These are phyloP conservation scores for Labeo calbasu DNA, from an alignment of 2,797 vertebrate species.

Conservation along the genomic window DNA sequence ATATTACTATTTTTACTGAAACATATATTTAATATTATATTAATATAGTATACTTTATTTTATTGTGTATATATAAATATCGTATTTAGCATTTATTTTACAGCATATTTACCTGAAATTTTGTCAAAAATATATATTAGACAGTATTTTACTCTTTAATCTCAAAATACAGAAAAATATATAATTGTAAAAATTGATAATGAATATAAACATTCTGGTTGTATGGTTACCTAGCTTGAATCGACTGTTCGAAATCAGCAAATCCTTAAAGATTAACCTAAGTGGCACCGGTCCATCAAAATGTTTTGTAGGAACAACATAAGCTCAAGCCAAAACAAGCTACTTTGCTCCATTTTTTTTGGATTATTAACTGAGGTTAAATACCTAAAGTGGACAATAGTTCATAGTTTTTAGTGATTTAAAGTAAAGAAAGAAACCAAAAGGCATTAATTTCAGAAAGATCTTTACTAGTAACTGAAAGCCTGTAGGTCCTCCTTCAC, in stretches of 20 bases:
- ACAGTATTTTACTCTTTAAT: neutral
- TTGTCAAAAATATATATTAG: no score
- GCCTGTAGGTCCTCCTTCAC: neutral
- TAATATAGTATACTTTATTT: neutral
- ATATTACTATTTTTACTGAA: no score
- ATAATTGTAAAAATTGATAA: no score
- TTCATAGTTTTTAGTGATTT: neutral
- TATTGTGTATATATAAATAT: no score
- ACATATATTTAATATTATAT: no score
- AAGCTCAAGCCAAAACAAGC: neutral
- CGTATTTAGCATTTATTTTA: neutral
- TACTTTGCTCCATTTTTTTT: neutral
- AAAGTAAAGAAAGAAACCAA: neutral
- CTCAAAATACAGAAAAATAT: neutral
- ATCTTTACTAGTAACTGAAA: no score
- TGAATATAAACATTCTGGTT: neutral
- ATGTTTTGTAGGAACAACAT: neutral
- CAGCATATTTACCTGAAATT: neutral
- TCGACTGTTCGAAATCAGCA: neutral
- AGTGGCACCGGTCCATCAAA: neutral
- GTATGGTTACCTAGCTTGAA: neutral
- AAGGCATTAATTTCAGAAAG: neutral
- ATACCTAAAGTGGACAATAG: neutral
- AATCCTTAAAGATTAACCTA: neutral
- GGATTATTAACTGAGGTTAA: neutral